These are phyloP conservation scores for Hoplostethus mediterraneus DNA, from an alignment of 2,797 vertebrate species.

Conservation along the genomic window DNA sequence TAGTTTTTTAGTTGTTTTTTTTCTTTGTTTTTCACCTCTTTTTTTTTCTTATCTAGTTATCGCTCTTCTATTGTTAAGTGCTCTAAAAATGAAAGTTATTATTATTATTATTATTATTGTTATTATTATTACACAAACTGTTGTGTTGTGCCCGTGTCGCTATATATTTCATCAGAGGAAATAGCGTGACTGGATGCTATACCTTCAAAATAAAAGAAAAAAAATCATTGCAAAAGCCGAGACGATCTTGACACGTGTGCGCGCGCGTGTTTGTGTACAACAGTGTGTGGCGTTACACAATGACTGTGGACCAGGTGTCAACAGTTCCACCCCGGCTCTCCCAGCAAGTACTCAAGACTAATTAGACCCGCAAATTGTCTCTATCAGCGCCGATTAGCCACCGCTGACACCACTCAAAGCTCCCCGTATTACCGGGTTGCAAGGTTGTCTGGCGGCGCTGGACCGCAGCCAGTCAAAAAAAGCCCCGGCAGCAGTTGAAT, in stretches of 20 bases:
- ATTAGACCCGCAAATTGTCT: conserved; percentile 53
- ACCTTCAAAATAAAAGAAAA: not conserved
- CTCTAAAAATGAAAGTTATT: too few species aligned
- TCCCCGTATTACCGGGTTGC: conserved; percentile 5
- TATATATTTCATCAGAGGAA: too few species aligned
- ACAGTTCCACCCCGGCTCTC: conserved; percentile 22
- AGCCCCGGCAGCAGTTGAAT: not conserved
- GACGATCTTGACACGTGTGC: conserved; percentile 8
- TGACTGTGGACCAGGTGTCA: conserved; percentile 44
- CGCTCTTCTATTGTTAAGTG: too few species aligned
- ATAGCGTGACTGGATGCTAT: too few species aligned
- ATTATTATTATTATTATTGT: too few species aligned
- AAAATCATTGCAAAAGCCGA: not conserved
- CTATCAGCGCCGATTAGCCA: conserved; percentile 27
- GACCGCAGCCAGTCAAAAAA: conserved; percentile 1
- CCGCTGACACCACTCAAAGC: conserved; percentile 21
- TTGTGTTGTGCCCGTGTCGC: too few species aligned
- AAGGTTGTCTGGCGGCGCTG: conserved; percentile 14
- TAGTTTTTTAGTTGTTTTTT: too few species aligned
- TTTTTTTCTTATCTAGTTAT: too few species aligned
- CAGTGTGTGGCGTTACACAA: not conserved
- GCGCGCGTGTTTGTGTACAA: conserved; percentile 1
- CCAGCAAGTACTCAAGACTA: conserved; percentile 35
- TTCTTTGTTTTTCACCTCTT: too few species aligned
- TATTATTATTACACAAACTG: too few species aligned